A percentile compares a stretch with the other conserved stretches of the same genome.
Conservation (phyloP, 2,888 invertebrate genomes). For the Euzophera pinguis region DNA sequence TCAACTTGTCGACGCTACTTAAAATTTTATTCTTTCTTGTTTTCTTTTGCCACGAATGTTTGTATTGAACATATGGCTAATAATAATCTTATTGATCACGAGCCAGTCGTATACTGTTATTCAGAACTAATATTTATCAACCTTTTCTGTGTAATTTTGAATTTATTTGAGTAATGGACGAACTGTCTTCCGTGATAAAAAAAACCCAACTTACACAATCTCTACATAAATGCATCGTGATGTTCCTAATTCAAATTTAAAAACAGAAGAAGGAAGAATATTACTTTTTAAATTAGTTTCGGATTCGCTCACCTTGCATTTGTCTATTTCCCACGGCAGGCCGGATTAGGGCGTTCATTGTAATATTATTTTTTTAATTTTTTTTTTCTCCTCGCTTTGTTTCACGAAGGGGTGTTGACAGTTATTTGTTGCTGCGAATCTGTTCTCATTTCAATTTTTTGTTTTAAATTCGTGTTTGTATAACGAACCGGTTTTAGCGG, state of each 20-base stretch:
- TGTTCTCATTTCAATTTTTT: constrained; percentile 61
- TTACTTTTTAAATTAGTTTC: constrained; percentile 79
- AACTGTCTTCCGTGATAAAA: not conserved
- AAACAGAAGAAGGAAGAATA: constrained; percentile 66
- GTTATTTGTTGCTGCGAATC: constrained; percentile 75
- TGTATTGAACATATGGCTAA: constrained; percentile 64
- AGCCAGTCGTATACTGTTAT: constrained; percentile 32
- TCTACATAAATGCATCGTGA: not conserved
- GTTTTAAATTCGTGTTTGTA: constrained; percentile 65
- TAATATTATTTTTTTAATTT: constrained; percentile 67
- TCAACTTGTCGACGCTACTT: constrained; percentile 64
- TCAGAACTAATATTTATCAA: constrained; percentile 31
- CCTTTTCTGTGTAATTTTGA: constrained; percentile 28
- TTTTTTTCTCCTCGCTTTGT: constrained; percentile 69
- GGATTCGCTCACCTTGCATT: constrained; percentile 75
- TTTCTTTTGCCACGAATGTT: constrained; percentile 45
- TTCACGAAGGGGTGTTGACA: constrained; percentile 79
- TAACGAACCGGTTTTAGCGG: constrained; percentile 69
- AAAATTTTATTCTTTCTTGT: constrained; percentile 37
- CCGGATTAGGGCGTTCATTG: constrained; percentile 68
- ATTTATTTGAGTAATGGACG: constrained; percentile 5
- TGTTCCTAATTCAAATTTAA: constrained; percentile 40
- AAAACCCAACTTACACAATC: not conserved
- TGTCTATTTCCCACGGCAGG: constrained; percentile 72
- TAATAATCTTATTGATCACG: constrained; percentile 40